Evolutionary conservation across 35 echinoderm and acorn worm genomes (phyloP).

Genomic region (Diadema setosum): DNA sequence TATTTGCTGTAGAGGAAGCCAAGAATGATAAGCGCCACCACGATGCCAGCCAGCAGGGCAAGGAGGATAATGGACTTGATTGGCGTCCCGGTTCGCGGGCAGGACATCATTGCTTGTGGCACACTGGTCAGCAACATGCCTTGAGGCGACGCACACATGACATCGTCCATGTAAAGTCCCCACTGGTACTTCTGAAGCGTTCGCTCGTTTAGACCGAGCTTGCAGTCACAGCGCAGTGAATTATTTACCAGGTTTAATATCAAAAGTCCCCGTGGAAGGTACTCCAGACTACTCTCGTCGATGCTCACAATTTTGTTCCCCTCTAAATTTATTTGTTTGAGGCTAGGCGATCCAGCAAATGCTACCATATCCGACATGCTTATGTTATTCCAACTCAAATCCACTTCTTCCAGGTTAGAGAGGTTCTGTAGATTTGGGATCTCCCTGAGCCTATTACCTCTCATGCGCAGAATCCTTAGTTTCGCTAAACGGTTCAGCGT

Average conservation of each 20-base stretch:
- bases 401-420: neutral
- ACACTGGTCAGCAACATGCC: neutral
- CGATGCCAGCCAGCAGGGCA: neutral
- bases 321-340: neutral
- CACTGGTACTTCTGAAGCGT: neutral
- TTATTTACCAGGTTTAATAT: neutral
- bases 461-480: neutral
- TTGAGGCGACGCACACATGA: neutral
- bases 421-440: neutral
- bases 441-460: neutral
- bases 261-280: neutral
- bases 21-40: neutral
- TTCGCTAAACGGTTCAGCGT: neutral
- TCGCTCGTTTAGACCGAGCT: neutral
- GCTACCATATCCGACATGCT: neutral
- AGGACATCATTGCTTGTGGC: neutral
- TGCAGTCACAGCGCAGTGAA: neutral
- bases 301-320: neutral
- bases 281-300: neutral
- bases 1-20: neutral
- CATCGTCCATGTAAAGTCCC: neutral
- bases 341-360: neutral
- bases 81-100: neutral
- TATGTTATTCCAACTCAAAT: constrained; percentile 4
- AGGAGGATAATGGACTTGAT: neutral